Conservation (phyloP, 1,140 invertebrate species). For the Heliconius melpomene region DNA sequence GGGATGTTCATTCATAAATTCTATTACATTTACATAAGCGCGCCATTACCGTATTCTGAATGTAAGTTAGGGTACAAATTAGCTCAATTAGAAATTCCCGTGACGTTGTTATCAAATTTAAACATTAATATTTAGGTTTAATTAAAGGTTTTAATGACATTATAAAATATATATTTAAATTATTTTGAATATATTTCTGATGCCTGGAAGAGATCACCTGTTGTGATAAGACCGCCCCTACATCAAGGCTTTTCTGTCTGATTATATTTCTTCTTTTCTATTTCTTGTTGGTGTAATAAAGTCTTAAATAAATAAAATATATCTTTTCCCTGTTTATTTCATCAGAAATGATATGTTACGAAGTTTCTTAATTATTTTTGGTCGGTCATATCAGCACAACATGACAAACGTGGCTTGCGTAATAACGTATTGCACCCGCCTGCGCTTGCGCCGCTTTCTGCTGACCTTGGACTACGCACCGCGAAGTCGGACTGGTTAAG, state of each 20-base stretch:
- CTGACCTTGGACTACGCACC: slow-evolving; percentile 31
- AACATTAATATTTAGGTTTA: neutral
- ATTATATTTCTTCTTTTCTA: no score
- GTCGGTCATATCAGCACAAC: slow-evolving; percentile 29
- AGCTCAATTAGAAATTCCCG: slow-evolving; percentile 4
- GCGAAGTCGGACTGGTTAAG: neutral
- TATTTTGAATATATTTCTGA: no score
- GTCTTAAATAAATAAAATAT: no score
- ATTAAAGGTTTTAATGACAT: no score
- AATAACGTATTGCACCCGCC: slow-evolving; percentile 31
- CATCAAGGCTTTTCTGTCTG: no score
- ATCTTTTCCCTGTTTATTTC: neutral
- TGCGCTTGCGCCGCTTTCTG: slow-evolving; percentile 25
- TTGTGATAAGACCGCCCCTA: no score
- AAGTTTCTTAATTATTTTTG: slow-evolving; percentile 26
- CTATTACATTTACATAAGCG: slow-evolving; percentile 69
- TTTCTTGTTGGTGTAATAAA: no score
- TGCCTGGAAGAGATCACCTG: no score
- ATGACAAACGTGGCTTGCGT: slow-evolving; percentile 34
- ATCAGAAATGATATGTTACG: neutral
- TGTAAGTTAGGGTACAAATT: slow-evolving; percentile 7
- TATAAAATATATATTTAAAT: no score
- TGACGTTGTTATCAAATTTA: neutral
- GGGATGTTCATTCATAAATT: slow-evolving; percentile 64
- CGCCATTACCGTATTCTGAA: slow-evolving; percentile 42